These are phyloP conservation scores for Bradypodion ventrale DNA, from an alignment of 2,797 vertebrate species.

Conservation along the genomic window DNA sequence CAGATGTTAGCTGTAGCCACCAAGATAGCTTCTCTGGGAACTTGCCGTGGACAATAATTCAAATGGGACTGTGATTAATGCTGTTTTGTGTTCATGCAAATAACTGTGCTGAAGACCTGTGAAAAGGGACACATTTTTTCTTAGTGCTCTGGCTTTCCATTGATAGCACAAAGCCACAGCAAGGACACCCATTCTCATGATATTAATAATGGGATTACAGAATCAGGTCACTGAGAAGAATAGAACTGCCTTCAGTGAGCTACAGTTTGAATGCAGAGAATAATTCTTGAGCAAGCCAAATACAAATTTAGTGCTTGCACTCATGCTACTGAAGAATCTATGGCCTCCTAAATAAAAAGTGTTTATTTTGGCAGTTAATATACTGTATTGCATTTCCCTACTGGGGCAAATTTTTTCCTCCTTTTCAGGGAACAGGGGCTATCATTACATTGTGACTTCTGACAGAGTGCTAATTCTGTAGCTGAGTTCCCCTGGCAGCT, in stretches of 20 bases:
- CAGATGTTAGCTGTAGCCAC: conserved; percentile 41
- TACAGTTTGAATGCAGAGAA: conserved; percentile 74
- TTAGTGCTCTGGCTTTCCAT: conserved; percentile 64
- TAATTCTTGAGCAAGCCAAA: conserved; percentile 69
- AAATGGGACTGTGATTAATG: conserved; percentile 74
- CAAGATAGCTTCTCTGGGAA: conserved; percentile 23
- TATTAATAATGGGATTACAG: conserved; percentile 89
- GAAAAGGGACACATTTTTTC: conserved; percentile 74
- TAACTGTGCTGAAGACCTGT: conserved; percentile 73
- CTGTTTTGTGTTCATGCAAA: conserved; percentile 76
- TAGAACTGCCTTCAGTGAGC: conserved; percentile 88
- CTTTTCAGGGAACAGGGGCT: conserved; percentile 2
- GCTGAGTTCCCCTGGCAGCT: too few relatives aligned
- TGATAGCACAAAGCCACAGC: conserved; percentile 74
- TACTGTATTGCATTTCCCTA: conserved; percentile 44
- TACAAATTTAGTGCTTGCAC: conserved; percentile 66
- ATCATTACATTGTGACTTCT: too few relatives aligned
- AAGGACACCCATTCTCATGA: conserved; percentile 84
- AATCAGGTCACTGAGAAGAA: conserved; percentile 95
- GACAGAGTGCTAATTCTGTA: too few relatives aligned
- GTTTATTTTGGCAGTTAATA: conserved; percentile 63
- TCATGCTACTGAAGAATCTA: conserved; percentile 60
- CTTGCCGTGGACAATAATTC: conserved; percentile 67
- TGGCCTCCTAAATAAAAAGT: conserved; percentile 52
- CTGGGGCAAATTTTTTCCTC: conserved; percentile 36